A percentile compares a stretch with the other conserved stretches of the same genome.
These are phyloP conservation scores for Anguilla megastoma DNA, from an alignment of 2,797 vertebrate species.

Conservation along the genomic window DNA sequence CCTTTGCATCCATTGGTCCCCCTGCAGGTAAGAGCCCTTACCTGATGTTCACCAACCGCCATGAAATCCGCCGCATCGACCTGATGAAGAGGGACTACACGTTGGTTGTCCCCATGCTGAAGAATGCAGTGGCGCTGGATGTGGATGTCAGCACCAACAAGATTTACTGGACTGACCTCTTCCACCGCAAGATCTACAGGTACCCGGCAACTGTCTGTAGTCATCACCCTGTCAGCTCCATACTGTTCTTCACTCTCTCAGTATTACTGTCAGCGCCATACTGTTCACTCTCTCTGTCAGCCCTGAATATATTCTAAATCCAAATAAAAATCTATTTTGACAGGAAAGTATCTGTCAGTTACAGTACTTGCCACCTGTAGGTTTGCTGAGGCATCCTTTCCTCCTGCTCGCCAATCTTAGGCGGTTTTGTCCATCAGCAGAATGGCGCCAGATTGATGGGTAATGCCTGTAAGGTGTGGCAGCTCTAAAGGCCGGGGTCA, in stretches of 20 bases:
- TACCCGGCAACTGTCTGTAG: slow-evolving; percentile 48
- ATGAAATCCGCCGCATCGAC: slow-evolving; percentile 92
- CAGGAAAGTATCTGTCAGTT: too few species aligned
- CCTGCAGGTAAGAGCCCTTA: slow-evolving; percentile 85
- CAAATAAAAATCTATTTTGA: too few species aligned
- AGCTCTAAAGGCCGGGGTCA: neutral
- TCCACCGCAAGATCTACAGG: slow-evolving; percentile 96
- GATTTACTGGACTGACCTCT: slow-evolving; percentile 96
- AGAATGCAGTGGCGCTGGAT: slow-evolving; percentile 91
- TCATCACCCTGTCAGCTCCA: neutral
- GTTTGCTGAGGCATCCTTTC: too few species aligned
- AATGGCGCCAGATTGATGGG: too few species aligned
- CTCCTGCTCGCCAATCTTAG: too few species aligned
- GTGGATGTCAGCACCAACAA: slow-evolving; percentile 90
- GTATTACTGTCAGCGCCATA: neutral
- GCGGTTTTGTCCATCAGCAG: too few species aligned
- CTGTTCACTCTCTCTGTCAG: neutral
- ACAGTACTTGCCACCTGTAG: too few species aligned
- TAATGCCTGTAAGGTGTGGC: too few species aligned
- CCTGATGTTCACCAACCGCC: slow-evolving; percentile 94
- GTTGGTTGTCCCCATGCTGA: slow-evolving; percentile 90
- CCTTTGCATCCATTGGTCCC: neutral
- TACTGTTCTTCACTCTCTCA: neutral
- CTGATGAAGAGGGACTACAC: slow-evolving; percentile 90
- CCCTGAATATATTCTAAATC: too few species aligned